phyloP scores from a whole-genome alignment of 1,140 invertebrate species.

The Drosophila ironensis region DNA sequence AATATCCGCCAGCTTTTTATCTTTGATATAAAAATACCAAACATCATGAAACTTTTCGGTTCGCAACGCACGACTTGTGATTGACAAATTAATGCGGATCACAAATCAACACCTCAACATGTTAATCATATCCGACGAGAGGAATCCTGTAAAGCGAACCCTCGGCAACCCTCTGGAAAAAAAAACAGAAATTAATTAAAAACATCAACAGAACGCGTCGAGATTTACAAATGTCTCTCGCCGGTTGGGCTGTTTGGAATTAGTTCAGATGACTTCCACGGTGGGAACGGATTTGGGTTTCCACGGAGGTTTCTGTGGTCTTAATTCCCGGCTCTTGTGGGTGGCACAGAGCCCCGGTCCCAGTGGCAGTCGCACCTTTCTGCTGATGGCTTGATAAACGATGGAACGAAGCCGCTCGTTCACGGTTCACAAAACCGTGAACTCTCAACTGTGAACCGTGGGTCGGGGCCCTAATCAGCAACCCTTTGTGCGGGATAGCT shows the following conservation, averaged over 20 bases:
- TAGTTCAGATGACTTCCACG: conserved; percentile 61
- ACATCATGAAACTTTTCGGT: conserved; percentile 2
- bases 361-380: conserved; percentile 61
- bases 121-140: conserved; percentile 63
- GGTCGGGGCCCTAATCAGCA: conserved; percentile 73
- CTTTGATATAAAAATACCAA: conserved; percentile 10
- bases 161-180: conserved; percentile 13
- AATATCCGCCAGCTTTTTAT: not conserved
- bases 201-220: conserved; percentile 74
- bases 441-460: conserved; percentile 5
- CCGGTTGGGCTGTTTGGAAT: conserved; percentile 47
- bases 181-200: conserved; percentile 69
- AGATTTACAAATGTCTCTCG: conserved; percentile 56
- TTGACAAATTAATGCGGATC: conserved; percentile 75
- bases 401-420: conserved; percentile 47
- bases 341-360: conserved; percentile 3
- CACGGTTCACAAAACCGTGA: conserved; percentile 60
- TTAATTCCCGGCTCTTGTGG: conserved; percentile 4
- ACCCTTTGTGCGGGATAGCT: conserved; percentile 54
- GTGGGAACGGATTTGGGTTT: conserved; percentile 36
- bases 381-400: conserved; percentile 68
- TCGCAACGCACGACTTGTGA: conserved; percentile 57
- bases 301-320: conserved; percentile 3
- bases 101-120: conserved; percentile 73
- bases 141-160: conserved; percentile 9